Evolutionary conservation across 2,113 vertebrate species (phyloP), one percentile per base, ranked within the genome.

Genomic region (Carettochelys insculpta): DNA sequence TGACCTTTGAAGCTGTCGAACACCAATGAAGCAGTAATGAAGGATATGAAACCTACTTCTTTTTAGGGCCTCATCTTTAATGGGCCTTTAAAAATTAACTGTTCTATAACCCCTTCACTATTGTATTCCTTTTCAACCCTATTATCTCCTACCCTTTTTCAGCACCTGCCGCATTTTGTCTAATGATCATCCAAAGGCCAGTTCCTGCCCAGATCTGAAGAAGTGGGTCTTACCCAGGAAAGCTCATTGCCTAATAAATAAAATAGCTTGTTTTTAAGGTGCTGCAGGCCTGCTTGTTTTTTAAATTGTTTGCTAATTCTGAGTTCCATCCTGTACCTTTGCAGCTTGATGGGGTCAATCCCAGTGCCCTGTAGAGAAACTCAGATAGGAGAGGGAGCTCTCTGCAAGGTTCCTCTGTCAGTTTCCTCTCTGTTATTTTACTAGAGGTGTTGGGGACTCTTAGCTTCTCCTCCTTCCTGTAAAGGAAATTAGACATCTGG

Each of bases 291-390:
- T n/a, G n/a, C n/a, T n/a, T n/a, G n/a, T 75, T 13, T 43, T 73
- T 43, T 43, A 43, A 43, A 13, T 34, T 24, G 38, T 43, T 41
- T 41, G 43, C 27, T 5, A 75, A 75, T 25, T 8, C 41, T 45
- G 12, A 1, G n/a, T 16, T 1, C 12, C 27, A 2, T 3, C 11
- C 22, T 6, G 8, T 45, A 75, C 24, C 24, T 45, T 11, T 45
- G 41, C 8, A 14, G 41, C 27, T 45, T 7, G 41, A 45, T 11
- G 24, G 41, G 25, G 13, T 25, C 41, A 12, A 41, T 41, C 38
- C 24, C 25, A 75, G 41, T 27, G 24, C 71, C 14, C 11, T 13
- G 24, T 75, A 75, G 41, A 43, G 27, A 45, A 45, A 45, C 16
- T 27, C 20, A 45, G 14, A 75, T 25, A 71, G 43, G 41, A 9